Evolutionary conservation across 2,797 vertebrate genomes (phyloP).

Genomic region (Atherinosoma microstoma): DNA sequence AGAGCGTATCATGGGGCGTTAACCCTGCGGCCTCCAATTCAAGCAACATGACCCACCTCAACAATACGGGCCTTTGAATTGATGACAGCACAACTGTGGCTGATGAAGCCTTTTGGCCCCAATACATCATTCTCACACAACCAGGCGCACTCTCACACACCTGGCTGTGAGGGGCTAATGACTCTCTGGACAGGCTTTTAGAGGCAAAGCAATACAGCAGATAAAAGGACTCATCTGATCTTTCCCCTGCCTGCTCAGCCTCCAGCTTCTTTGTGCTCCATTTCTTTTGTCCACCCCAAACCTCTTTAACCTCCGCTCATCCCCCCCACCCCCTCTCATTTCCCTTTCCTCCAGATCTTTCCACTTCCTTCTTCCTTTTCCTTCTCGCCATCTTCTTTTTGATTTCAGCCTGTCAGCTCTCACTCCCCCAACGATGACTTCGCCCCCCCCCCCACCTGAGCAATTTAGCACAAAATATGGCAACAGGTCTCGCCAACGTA

Average conservation of each 20-base stretch:
- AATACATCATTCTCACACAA: conserved; percentile 73
- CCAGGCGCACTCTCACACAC: conserved; percentile 53
- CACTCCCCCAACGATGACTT: conserved; percentile 2
- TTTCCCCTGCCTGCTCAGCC: conserved; percentile 65
- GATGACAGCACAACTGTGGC: conserved; percentile 71
- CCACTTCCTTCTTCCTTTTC: conserved; percentile 1
- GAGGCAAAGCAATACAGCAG: conserved; percentile 50
- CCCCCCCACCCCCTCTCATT: conserved; percentile 46
- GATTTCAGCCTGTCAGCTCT: conserved; percentile 56
- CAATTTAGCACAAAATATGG: conserved; percentile 80
- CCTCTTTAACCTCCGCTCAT: conserved; percentile 47
- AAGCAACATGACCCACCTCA: conserved; percentile 58
- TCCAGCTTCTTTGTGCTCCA: conserved; percentile 38
- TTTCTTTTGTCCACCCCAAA: conserved; percentile 54
- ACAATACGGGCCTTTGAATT: conserved; percentile 75
- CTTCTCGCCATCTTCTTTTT: conserved; percentile 26
- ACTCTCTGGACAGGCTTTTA: conserved; percentile 74
- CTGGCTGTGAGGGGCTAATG: conserved; percentile 63
- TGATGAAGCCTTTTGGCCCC: conserved; percentile 75
- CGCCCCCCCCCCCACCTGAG: conserved; percentile 21
- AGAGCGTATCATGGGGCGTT: conserved; percentile 60
- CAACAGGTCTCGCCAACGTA: conserved; percentile 52
- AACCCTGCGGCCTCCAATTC: conserved; percentile 69
- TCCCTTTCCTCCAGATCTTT: conserved; percentile 36
- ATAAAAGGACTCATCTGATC: conserved; percentile 68